Base-by-base conservation (phyloP, 2,113 vertebrate species). In the Zosterops japonicus region DNA sequence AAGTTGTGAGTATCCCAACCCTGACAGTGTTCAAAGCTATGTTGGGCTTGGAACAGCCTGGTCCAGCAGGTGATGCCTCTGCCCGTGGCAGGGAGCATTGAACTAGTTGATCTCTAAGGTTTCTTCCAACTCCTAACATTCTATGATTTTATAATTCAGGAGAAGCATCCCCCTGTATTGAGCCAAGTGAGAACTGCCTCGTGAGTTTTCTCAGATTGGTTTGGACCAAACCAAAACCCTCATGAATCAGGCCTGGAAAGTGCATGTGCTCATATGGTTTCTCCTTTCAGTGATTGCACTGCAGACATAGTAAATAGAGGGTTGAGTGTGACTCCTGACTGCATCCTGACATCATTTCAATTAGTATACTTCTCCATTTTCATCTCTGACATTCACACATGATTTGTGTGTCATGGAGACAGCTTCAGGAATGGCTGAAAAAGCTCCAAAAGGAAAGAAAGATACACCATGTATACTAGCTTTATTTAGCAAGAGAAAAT, bases 291-390 rank as follows among this genome's bases (percentile, higher is more conserved):
- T 78, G 31, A 33, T 1, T 78, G 42, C 11, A 78, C 44, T 90
- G 33, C 27, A 87, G 47, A 89, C 6, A 46, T 25, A 85, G 85
- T 87, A 89, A 94, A 89, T 78, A 87, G 81, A 94, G 18, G 27
- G 8, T 47, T 67, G 65, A 83, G 11, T 14, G 6, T 55, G 60
- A 82, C 29, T 78, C 55, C 39, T 91, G 56, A 52, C 75, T 91
- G 23, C 52, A 46, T 67, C 59, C 55, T 78, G 83, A 47, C 74
- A 67, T 74, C 33, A 84, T 75, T 91, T 82, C 44, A 44, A 49
- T 56, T 72, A 82, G 76, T 27, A 46, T 36, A 56, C 29, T 72
- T 90, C 49, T 91, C 65, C 61, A 82, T 93, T 96, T 95, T 84
- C 22, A 64, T 72, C 61, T 82, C 67, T 85, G 70, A 76, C 61